phyloP scores from a whole-genome alignment of 2,113 vertebrate genomes.

The Monarcha castaneiventris region DNA sequence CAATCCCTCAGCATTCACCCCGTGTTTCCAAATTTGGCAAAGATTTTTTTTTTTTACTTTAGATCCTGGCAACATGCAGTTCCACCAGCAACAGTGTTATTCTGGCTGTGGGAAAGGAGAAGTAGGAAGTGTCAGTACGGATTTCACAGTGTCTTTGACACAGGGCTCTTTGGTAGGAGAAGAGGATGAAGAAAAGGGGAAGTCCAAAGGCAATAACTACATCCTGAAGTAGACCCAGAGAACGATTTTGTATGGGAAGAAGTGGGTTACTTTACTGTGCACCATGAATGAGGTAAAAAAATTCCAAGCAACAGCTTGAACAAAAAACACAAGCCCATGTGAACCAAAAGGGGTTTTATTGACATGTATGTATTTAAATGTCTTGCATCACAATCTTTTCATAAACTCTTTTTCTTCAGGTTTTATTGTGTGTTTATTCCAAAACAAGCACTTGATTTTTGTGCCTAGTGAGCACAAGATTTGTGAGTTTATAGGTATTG shows the following conservation, averaged over 20 bases:
- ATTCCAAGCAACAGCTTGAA: neutral
- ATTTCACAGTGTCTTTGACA: neutral
- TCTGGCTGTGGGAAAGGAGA: neutral
- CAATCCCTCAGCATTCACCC: neutral
- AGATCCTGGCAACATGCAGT: neutral
- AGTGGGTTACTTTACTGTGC: neutral
- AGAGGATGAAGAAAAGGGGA: neutral
- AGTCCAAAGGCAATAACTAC: neutral
- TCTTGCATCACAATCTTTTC: neutral
- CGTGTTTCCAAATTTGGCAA: neutral
- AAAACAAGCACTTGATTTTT: neutral
- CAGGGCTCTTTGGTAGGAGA: neutral
- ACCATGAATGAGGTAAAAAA: neutral
- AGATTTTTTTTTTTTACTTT: neutral
- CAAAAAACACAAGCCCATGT: accelerated
- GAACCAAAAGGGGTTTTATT: neutral
- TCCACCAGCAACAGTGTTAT: neutral
- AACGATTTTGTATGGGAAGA: accelerated
- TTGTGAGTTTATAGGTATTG: neutral
- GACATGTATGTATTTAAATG: neutral
- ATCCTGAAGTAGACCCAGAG: neutral
- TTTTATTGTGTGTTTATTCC: neutral
- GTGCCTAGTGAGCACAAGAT: neutral
- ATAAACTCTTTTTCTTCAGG: neutral
- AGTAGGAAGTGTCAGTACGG: neutral